Evolutionary conservation across 1,140 invertebrate species (phyloP), one percentile per base, ranked within the genome.

Genomic region (Bombus cullumanus): DNA sequence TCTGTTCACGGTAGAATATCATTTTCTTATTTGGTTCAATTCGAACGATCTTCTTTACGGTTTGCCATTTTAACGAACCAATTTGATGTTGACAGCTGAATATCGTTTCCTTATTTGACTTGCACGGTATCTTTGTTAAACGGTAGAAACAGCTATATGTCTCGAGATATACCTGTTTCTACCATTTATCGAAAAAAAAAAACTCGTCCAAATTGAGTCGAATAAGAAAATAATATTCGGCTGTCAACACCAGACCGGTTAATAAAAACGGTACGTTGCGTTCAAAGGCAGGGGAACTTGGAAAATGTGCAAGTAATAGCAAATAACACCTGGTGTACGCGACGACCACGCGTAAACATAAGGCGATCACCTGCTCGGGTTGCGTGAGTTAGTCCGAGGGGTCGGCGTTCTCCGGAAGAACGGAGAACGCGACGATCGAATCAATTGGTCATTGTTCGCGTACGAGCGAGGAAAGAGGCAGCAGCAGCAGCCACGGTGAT

Each of bases 401-500:
- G 69, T 15, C 31, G 41, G 71, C 22, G 66, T 69, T 69, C 37
- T 83, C 37, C 47, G 43, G 64, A 77, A 83, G 76, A 64, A 73
- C 75, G 47, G 69, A 80, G 75, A 88, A 85, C 62, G 28, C 34
- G 47, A 80, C 43, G 41, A 85, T 88, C 88, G 88, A 88, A 89
- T 89, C 53, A 88, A 89, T 68, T 89, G 68, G 37, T 87, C 80
- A 89, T 79, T 89, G 79, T 81, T 77, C 57, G 31, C 18, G 37
- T 66, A 34, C 78, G 53, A n/a, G 62, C 57, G 75, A 80, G 81
- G 77, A 85, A 89, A 82, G 80, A 73, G 83, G 43, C 39, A 15
- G 72, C 57, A 10, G 15, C 28, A 6, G 12, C n/a, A 31, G 10
- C n/a, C 41, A 62, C 66, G 71, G 74, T 83, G 87, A 80, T 86